phyloP scores from a whole-genome alignment of 2,113 vertebrate genomes.

The Myotis yumanensis region DNA sequence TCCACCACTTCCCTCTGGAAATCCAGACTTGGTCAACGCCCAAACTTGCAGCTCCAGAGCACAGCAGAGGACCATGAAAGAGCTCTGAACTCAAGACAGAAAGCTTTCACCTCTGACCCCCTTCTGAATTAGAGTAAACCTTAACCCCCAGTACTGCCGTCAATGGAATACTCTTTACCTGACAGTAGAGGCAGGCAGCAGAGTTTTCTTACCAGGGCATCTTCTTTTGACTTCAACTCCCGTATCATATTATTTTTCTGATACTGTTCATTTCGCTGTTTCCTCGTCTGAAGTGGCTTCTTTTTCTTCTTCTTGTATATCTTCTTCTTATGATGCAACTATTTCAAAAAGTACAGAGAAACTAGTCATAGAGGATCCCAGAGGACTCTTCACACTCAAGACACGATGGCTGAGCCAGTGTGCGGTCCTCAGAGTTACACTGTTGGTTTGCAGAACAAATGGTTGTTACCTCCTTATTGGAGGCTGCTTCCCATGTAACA shows the following conservation, averaged over 20 bases:
- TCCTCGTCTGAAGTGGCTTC: slow-evolving; percentile 83
- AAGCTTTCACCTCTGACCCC: neutral
- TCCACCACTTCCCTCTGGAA: neutral
- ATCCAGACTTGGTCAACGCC: neutral
- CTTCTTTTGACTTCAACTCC: slow-evolving; percentile 52
- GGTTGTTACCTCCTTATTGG: neutral
- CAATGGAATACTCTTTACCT: accelerated
- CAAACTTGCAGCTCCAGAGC: neutral
- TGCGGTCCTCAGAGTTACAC: neutral
- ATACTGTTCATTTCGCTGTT: slow-evolving; percentile 83
- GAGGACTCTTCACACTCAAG: neutral
- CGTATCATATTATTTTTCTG: slow-evolving; percentile 26
- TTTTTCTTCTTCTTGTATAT: slow-evolving; percentile 81
- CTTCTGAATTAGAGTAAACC: neutral
- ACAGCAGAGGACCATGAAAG: neutral
- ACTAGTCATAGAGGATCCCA: neutral
- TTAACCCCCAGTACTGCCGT: neutral
- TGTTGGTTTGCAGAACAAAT: neutral
- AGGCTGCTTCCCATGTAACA: neutral
- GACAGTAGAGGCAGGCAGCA: neutral
- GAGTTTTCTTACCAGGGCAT: slow-evolving; percentile 36
- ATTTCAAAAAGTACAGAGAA: neutral
- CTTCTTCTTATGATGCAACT: slow-evolving; percentile 68
- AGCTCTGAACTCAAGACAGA: neutral
- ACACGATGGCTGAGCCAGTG: neutral